Evolutionary conservation across 1,140 invertebrate species (phyloP).

Genomic region (Dufourea novaeangliae): DNA sequence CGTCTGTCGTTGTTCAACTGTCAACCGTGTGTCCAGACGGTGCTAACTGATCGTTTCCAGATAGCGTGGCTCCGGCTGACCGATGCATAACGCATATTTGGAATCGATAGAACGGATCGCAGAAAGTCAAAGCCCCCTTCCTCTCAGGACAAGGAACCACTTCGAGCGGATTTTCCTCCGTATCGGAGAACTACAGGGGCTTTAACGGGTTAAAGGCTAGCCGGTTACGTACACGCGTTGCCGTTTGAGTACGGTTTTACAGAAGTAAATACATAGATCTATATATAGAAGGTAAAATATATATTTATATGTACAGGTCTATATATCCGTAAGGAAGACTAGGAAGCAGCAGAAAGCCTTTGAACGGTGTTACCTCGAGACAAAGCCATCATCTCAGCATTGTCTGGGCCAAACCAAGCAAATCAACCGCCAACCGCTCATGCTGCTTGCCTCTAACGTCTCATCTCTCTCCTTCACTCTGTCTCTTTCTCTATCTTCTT

Average conservation of each 20-base stretch:
- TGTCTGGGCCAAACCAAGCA: conserved; percentile 74
- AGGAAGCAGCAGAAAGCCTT: conserved; percentile 59
- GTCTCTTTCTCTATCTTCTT: background rate
- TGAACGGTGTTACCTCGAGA: conserved; percentile 74
- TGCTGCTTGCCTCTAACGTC: conserved; percentile 49
- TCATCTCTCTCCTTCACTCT: conserved; percentile 13
- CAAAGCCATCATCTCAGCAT: conserved; percentile 75
- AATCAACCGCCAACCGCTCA: conserved; percentile 72
- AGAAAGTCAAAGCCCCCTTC: conserved; percentile 21
- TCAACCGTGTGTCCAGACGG: background rate
- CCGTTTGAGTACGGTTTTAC: conserved; percentile 19
- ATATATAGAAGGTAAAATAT: background rate
- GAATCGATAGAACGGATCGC: conserved; percentile 36
- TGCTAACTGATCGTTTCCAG: conserved; percentile 1
- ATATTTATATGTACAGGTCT: background rate
- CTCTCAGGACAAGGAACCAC: conserved; percentile 29
- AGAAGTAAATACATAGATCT: too few relatives aligned
- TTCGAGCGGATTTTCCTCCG: conserved; percentile 20
- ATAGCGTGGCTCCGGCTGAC: background rate
- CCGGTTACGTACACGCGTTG: conserved; percentile 19
- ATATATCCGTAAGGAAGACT: conserved; percentile 35
- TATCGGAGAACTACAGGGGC: conserved; percentile 4
- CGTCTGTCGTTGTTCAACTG: background rate
- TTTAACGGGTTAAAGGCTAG: conserved; percentile 11
- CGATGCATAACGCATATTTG: background rate